phyloP scores from a whole-genome alignment of 2,888 invertebrate genomes.

The Erebia aethiops region DNA sequence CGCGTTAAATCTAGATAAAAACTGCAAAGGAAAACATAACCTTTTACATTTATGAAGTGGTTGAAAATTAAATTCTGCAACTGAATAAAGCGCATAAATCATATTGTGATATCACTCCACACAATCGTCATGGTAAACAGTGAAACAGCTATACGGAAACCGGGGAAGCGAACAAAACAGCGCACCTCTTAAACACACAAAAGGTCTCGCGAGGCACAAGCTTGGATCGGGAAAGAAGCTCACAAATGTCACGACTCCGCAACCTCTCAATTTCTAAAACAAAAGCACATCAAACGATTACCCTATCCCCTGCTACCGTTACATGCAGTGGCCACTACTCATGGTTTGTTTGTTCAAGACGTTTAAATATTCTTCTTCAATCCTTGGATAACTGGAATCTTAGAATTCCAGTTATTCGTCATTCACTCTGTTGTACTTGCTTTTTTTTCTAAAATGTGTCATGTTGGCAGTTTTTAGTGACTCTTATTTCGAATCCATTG shows the following conservation, averaged over 20 bases:
- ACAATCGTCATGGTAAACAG: constrained; percentile 30
- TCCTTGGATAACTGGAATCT: too few species aligned
- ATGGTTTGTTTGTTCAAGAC: constrained; percentile 1
- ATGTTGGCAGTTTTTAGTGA: too few species aligned
- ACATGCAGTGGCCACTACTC: constrained; percentile 55
- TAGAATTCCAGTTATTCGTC: too few species aligned
- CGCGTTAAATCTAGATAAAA: background rate
- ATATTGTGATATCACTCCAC: constrained; percentile 15
- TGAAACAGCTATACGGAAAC: constrained; percentile 34
- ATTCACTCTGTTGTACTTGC: too few species aligned
- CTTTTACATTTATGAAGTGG: constrained; percentile 21
- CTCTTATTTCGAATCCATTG: too few species aligned
- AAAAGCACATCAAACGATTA: constrained; percentile 74
- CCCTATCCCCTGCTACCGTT: constrained; percentile 73
- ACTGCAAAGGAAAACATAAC: constrained; percentile 29
- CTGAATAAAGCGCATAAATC: constrained; percentile 33
- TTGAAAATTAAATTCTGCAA: constrained; percentile 33
- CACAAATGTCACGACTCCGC: constrained; percentile 66
- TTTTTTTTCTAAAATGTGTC: too few species aligned
- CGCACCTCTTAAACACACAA: constrained; percentile 33
- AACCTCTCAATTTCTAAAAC: constrained; percentile 79
- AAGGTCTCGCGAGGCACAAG: constrained; percentile 34
- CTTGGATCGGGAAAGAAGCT: constrained; percentile 57
- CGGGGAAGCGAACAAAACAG: constrained; percentile 22
- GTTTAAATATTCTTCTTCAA: background rate